Percentiles rank a stretch among this genome's conserved stretches.
These are phyloP conservation scores for Glandiceps talaboti DNA, from an alignment of 53 echinoderm and acorn worm species.

Conservation along the genomic window DNA sequence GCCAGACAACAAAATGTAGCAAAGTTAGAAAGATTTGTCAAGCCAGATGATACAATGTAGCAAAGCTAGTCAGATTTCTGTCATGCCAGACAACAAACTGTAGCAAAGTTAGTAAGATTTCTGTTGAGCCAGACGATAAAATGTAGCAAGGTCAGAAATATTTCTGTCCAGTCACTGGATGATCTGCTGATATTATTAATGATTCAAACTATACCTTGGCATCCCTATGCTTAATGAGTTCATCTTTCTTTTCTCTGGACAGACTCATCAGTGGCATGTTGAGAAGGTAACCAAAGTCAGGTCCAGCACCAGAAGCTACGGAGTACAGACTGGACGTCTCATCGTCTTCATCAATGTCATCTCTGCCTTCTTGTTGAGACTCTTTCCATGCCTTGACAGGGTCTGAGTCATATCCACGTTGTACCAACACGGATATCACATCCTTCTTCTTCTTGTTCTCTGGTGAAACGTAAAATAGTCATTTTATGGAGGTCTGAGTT, in stretches of 20 bases:
- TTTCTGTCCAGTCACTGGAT: no score
- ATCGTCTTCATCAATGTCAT: constrained; percentile 33
- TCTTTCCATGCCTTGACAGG: constrained; percentile 86
- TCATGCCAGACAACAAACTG: no score
- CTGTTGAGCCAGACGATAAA: no score
- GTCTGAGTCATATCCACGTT: constrained; percentile 87
- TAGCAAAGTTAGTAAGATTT: no score
- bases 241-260: constrained; percentile 86
- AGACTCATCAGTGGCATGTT: constrained; percentile 93
- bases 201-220: constrained; percentile 47
- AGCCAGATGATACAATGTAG: no score
- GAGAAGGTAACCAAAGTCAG: constrained; percentile 89
- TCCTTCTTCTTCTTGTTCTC: constrained; percentile 94
- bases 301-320: constrained; percentile 41
- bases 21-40: no score
- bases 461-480: no score
- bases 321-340: constrained; percentile 26
- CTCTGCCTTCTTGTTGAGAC: constrained; percentile 29
- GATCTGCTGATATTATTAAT: no score
- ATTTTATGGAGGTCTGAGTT: no score
- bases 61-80: no score
- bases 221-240: constrained; percentile 60
- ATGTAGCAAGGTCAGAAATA: no score
- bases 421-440: constrained; percentile 65
- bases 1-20: no score